Conservation (phyloP, 2,113 vertebrate species). For the Crotalus helleri region DNA sequence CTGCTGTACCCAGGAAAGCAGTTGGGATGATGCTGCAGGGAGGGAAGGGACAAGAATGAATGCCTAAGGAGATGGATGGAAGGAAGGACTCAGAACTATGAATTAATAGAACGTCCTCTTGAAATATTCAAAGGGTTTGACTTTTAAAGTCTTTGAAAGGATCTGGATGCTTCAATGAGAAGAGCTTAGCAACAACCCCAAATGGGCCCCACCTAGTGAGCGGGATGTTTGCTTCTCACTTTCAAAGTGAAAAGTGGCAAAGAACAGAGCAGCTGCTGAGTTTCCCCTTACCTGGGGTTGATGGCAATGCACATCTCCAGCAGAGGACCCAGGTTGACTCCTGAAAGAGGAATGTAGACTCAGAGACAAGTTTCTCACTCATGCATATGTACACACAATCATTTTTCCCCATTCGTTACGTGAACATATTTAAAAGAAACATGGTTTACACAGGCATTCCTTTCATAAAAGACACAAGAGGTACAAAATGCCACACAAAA, state of each 20-base stretch:
- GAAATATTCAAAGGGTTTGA: background rate
- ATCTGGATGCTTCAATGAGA: background rate
- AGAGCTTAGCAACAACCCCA: background rate
- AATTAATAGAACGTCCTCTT: background rate
- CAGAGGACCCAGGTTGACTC: conserved; percentile 86
- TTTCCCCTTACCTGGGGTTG: conserved; percentile 81
- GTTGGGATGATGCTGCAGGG: conserved; percentile 86
- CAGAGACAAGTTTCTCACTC: background rate
- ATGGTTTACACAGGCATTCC: no score
- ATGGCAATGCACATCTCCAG: conserved; percentile 89
- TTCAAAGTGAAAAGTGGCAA: background rate
- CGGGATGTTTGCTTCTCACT: background rate
- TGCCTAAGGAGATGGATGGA: background rate
- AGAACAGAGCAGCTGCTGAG: background rate
- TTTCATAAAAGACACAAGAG: background rate
- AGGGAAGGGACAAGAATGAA: background rate
- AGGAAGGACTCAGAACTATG: background rate
- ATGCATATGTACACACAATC: background rate
- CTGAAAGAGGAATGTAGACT: conserved; percentile 55
- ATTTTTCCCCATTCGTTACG: background rate
- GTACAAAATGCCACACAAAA: background rate
- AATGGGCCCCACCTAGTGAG: background rate
- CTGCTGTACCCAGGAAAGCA: conserved; percentile 87
- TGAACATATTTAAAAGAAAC: background rate
- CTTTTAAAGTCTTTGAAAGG: background rate